phyloP scores from a whole-genome alignment of 2,113 vertebrate species.

The Corydoras sp. region DNA sequence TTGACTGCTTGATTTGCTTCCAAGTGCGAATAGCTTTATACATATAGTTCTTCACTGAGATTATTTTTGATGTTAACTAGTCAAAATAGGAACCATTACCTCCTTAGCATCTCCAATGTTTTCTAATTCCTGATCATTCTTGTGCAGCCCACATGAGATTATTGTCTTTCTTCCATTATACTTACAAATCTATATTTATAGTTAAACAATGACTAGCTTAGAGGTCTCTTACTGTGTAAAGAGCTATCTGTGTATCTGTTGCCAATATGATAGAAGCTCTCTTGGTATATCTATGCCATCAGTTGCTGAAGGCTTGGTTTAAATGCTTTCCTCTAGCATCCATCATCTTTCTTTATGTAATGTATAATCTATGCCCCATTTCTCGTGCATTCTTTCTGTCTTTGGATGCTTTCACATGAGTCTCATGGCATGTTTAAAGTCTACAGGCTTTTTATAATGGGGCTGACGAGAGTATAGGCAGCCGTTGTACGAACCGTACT shows the following conservation, averaged over 20 bases:
- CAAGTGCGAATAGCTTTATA: too few relatives aligned
- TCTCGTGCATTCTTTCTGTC: conserved; percentile 28
- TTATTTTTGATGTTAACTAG: too few relatives aligned
- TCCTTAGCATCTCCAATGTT: too few relatives aligned
- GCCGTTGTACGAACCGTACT: not conserved
- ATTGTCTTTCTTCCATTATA: conserved; percentile 2
- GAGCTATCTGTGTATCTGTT: conserved; percentile 42
- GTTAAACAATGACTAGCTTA: conserved; percentile 40
- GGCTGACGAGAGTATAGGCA: conserved; percentile 15
- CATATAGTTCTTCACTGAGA: too few relatives aligned
- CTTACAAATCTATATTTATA: conserved; percentile 28
- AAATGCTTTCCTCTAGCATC: conserved; percentile 40
- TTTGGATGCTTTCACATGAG: conserved; percentile 20
- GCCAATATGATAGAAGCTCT: conserved; percentile 44
- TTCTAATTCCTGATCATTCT: too few relatives aligned
- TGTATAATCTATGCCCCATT: conserved; percentile 47
- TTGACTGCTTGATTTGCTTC: too few relatives aligned
- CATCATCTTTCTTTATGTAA: conserved; percentile 38
- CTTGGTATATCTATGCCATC: conserved; percentile 31
- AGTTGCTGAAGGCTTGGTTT: conserved; percentile 29
- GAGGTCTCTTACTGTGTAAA: conserved; percentile 33
- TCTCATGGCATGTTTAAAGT: conserved; percentile 24
- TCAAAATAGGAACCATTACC: too few relatives aligned
- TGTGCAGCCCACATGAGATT: not conserved
- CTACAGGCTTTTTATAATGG: not conserved